A percentile compares a stretch with the other conserved stretches of the same genome.
Evolutionary conservation across 1,140 invertebrate genomes (phyloP).

Genomic region (Diuraphis noxia): DNA sequence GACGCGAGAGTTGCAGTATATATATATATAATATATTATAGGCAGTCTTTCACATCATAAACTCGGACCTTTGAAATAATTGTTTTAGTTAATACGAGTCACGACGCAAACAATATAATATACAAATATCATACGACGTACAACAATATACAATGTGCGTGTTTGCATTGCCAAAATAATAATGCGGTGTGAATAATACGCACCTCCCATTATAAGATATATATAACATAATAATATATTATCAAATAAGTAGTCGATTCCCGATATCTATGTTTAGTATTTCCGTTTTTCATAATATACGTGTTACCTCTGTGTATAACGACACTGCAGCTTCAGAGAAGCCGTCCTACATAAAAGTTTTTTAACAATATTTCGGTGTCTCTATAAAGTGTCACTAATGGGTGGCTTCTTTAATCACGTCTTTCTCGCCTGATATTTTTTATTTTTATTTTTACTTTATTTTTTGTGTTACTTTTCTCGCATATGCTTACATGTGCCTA

Average conservation of each 20-base stretch:
- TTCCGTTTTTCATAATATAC: neutral
- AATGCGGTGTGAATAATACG: neutral
- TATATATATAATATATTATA: neutral
- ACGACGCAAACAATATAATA: neutral
- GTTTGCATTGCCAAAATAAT: neutral
- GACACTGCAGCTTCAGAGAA: neutral
- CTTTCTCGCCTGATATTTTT: too few species aligned
- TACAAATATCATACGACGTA: neutral
- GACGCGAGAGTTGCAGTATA: neutral
- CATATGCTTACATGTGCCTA: too few species aligned
- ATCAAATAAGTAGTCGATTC: neutral
- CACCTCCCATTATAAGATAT: too few species aligned
- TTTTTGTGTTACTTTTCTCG: too few species aligned
- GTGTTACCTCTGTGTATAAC: neutral
- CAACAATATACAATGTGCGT: neutral
- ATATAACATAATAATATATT: neutral
- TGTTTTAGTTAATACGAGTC: conserved; percentile 33
- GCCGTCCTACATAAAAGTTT: neutral
- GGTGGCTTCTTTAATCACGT: too few species aligned
- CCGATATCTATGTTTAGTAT: neutral
- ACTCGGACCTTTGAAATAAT: conserved; percentile 46
- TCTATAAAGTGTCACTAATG: too few species aligned
- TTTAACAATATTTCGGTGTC: neutral
- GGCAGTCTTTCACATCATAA: conserved; percentile 35
- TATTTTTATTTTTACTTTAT: too few species aligned